Conservation (phyloP, 2,888 invertebrate species). For the Epirrita christyi region DNA sequence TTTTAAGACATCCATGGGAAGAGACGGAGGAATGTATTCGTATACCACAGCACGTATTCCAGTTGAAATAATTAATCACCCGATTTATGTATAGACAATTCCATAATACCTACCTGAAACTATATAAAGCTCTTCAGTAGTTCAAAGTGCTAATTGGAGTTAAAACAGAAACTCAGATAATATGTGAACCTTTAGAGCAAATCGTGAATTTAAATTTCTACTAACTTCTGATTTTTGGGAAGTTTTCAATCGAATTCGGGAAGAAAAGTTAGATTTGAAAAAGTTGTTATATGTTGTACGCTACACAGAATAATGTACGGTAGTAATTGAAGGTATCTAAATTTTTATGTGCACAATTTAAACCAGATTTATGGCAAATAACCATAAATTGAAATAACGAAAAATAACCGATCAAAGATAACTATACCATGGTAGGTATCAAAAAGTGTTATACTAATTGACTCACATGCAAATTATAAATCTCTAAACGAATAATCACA, state of each 20-base stretch:
- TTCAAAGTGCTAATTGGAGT: conserved; percentile 14
- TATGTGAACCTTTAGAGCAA: conserved; percentile 19
- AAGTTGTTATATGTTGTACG: conserved; percentile 2
- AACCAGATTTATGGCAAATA: no score
- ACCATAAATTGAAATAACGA: no score
- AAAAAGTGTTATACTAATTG: background rate
- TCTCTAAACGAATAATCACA: background rate
- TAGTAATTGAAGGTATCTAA: background rate
- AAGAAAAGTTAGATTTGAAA: conserved; percentile 18
- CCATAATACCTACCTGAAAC: conserved; percentile 1
- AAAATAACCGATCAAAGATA: no score
- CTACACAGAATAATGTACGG: no score
- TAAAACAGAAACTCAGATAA: conserved; percentile 15
- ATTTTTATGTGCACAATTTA: no score
- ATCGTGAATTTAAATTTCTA: conserved; percentile 27
- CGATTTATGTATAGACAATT: background rate
- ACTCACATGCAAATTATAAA: background rate
- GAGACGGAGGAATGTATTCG: background rate
- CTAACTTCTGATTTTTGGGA: conserved; percentile 27
- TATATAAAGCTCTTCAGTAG: conserved; percentile 11
- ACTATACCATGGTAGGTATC: no score
- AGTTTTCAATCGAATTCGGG: conserved; percentile 20
- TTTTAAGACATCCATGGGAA: no score
- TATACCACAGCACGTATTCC: background rate
- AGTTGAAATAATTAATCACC: conserved; percentile 7